A percentile compares a stretch with the other conserved stretches of the same genome.
These are phyloP conservation scores for Parapsyche elsis DNA, from an alignment of 1,140 invertebrate genomes.

Conservation along the genomic window DNA sequence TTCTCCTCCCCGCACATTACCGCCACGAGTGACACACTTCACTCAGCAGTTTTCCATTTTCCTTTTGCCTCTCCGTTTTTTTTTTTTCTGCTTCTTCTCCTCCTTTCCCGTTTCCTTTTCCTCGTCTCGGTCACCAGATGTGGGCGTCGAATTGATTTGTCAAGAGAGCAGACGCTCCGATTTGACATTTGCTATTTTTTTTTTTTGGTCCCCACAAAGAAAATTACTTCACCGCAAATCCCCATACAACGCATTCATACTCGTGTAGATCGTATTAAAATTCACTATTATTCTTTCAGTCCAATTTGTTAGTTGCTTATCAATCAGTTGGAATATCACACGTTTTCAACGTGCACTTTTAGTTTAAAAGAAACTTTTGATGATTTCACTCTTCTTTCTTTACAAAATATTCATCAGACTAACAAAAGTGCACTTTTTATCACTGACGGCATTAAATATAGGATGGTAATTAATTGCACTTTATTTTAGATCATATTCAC, in stretches of 20 bases:
- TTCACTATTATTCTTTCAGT: too few species aligned
- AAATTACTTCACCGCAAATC: not conserved
- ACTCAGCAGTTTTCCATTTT: constrained; percentile 39
- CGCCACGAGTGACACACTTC: constrained; percentile 36
- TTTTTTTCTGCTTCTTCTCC: not conserved
- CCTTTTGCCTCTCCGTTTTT: not conserved
- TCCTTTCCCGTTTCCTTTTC: not conserved
- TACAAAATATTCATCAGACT: too few species aligned
- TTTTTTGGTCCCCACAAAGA: not conserved
- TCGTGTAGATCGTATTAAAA: too few species aligned
- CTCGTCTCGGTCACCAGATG: constrained; percentile 31
- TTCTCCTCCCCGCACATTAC: constrained; percentile 30
- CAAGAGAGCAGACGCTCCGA: constrained; percentile 31
- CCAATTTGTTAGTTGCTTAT: too few species aligned
- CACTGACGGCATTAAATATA: too few species aligned
- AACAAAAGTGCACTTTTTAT: too few species aligned
- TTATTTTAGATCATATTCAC: too few species aligned
- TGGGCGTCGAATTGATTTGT: constrained; percentile 44
- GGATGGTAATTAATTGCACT: too few species aligned
- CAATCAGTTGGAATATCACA: too few species aligned
- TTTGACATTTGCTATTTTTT: constrained; percentile 34
- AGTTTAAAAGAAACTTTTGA: too few species aligned
- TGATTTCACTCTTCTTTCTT: too few species aligned
- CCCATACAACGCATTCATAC: not conserved
- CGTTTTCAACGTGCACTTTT: too few species aligned